Evolutionary conservation across 2,888 invertebrate genomes (phyloP).

Genomic region (Griposia aprilina): DNA sequence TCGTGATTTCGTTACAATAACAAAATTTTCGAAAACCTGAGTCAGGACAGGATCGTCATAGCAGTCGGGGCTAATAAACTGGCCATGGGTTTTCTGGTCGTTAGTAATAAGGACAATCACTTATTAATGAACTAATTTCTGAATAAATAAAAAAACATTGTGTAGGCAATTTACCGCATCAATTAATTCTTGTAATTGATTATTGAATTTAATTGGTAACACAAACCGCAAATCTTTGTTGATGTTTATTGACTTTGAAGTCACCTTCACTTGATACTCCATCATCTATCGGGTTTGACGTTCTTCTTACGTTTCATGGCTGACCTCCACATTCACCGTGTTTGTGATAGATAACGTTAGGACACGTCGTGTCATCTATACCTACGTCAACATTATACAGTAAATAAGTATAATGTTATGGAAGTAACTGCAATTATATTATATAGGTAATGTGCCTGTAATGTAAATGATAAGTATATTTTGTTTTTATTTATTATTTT

Average conservation of each 20-base stretch:
- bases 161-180: not conserved
- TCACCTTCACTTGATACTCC: constrained; percentile 21
- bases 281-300: not conserved
- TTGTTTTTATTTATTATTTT: not conserved
- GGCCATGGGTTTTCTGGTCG: constrained; percentile 1
- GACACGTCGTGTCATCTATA: constrained; percentile 10
- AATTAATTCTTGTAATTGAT: constrained; percentile 6
- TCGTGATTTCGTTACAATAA: not conserved
- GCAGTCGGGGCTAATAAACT: not conserved
- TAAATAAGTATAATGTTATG: constrained; percentile 7
- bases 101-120: not conserved
- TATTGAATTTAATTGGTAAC: not conserved
- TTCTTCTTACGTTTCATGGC: not conserved
- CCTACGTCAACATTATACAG: not conserved
- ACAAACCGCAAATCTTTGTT: not conserved
- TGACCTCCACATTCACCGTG: constrained; percentile 11
- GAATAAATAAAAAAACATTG: not conserved
- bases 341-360: not conserved
- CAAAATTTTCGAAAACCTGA: not conserved
- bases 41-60: not conserved
- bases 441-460: not conserved
- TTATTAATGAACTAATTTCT: constrained; percentile 15
- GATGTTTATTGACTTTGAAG: not conserved
- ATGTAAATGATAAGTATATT: not conserved
- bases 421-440: constrained; percentile 1